Conservation (phyloP, 2,797 vertebrate species). For the Sebastolobus alascanus region DNA sequence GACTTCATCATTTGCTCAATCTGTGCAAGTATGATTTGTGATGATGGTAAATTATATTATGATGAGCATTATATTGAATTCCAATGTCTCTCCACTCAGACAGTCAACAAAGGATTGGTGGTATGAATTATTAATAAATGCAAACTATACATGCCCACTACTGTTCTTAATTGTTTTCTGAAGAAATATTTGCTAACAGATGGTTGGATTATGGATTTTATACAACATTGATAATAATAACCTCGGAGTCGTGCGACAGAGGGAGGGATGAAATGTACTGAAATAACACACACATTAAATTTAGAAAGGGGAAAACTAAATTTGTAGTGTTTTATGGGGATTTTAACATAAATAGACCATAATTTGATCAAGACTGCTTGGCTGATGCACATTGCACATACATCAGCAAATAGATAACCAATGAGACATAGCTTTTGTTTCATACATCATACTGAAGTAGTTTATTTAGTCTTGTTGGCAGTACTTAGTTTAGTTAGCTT, state of each 20-base stretch:
- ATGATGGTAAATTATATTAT: slow-evolving; percentile 19
- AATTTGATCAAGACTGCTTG: background rate
- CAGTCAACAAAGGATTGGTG: background rate
- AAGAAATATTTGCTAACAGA: background rate
- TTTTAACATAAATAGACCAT: background rate
- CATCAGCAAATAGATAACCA: background rate
- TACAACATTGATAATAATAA: background rate
- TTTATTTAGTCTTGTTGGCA: background rate
- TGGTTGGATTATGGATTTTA: background rate
- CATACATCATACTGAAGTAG: background rate
- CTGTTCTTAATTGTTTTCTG: background rate
- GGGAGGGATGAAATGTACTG: background rate
- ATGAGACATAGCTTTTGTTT: background rate
- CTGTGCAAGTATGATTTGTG: slow-evolving; percentile 34
- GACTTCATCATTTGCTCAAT: slow-evolving; percentile 36
- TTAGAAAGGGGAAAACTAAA: background rate
- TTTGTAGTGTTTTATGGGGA: background rate
- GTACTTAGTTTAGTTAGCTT: background rate
- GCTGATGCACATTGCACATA: background rate
- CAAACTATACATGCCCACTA: background rate
- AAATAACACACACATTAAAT: background rate
- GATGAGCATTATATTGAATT: slow-evolving; percentile 9
- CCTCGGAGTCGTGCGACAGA: background rate
- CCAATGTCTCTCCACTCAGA: background rate
- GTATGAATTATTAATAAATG: slow-evolving; percentile 22